Conservation (phyloP, 2,113 vertebrate species). For the Cairina moschata region DNA sequence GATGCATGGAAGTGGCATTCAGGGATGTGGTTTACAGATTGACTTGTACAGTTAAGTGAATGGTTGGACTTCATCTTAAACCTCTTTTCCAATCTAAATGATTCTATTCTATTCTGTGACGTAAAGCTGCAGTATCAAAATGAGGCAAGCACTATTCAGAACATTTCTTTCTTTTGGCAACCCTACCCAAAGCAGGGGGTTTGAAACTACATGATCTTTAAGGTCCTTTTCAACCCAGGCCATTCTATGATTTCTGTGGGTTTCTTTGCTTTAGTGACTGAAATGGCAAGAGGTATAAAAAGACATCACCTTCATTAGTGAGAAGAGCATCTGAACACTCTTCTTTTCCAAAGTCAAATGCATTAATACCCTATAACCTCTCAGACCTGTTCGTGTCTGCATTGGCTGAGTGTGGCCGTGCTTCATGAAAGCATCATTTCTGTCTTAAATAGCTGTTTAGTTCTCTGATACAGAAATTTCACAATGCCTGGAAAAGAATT, state of each 20-base stretch:
- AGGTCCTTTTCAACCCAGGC: too few relatives aligned
- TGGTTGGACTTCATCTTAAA: too few relatives aligned
- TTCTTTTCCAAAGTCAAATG: neutral
- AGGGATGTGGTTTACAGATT: too few relatives aligned
- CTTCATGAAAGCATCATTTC: neutral
- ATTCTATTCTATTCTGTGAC: neutral
- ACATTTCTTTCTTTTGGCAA: too few relatives aligned
- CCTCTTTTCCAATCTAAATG: too few relatives aligned
- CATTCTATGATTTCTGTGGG: too few relatives aligned
- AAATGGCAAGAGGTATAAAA: neutral
- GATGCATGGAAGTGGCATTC: too few relatives aligned
- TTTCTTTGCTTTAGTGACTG: too few relatives aligned
- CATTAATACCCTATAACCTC: rapidly evolving
- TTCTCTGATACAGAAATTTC: neutral
- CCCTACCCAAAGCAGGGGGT: too few relatives aligned
- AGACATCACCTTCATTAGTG: neutral
- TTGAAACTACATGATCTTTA: too few relatives aligned
- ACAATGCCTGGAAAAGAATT: neutral
- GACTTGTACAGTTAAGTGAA: too few relatives aligned
- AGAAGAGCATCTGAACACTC: neutral
- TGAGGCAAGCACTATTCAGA: too few relatives aligned
- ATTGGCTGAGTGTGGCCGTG: neutral
- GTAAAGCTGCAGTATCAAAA: neutral
- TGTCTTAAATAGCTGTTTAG: neutral
- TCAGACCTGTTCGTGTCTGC: neutral